Conservation (phyloP, 2,888 invertebrate genomes). For the Neria commutata region DNA sequence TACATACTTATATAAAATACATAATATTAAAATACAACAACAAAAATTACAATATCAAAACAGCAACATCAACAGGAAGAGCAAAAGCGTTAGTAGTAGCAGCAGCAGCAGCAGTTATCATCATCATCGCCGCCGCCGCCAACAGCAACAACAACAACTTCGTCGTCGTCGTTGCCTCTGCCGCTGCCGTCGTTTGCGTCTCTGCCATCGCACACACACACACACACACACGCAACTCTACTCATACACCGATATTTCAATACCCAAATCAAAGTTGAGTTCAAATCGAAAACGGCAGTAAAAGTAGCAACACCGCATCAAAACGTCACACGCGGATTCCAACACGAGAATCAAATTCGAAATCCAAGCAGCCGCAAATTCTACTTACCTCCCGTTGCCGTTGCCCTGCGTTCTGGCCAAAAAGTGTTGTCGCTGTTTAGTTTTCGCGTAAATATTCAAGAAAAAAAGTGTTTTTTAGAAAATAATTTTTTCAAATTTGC, state of each 20-base stretch:
- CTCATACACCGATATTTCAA: constrained; percentile 50
- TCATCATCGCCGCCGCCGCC: constrained; percentile 21
- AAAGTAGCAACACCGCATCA: constrained; percentile 57
- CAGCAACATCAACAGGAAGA: constrained; percentile 28
- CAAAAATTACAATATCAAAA: constrained; percentile 20
- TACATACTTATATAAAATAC: constrained; percentile 37
- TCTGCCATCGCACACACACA: constrained; percentile 30
- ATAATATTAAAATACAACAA: constrained; percentile 36
- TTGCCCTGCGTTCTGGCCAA: no score
- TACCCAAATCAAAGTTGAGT: constrained; percentile 58
- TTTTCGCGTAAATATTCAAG: no score
- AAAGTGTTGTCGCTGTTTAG: no score
- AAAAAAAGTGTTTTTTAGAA: no score
- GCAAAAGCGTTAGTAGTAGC: constrained; percentile 20
- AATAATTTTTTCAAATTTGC: no score
- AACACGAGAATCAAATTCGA: no score
- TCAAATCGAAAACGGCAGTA: constrained; percentile 59
- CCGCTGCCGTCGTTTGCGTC: no score
- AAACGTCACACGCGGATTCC: constrained; percentile 47
- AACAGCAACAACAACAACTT: constrained; percentile 36
- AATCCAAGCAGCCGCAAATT: no score
- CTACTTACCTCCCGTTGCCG: no score
- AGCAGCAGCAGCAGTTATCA: constrained; percentile 11
- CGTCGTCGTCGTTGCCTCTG: not conserved
- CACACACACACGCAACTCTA: constrained; percentile 12